Conservation (phyloP, 2,888 invertebrate genomes). For the Sesia bembeciformis region DNA sequence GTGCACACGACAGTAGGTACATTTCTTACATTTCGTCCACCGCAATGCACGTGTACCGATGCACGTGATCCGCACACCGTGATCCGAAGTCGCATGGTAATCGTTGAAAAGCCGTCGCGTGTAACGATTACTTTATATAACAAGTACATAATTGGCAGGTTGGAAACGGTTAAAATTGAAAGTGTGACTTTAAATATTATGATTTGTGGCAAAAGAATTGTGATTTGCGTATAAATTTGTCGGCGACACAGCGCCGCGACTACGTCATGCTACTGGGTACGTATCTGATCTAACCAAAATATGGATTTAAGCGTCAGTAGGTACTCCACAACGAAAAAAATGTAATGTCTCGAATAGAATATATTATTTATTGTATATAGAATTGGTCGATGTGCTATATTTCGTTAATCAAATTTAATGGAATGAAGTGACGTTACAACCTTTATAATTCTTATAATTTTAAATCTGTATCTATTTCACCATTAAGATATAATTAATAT, state of each 20-base stretch:
- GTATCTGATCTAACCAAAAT: slow-evolving; percentile 11
- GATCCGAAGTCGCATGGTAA: not conserved
- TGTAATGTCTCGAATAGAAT: too few species aligned
- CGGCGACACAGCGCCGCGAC: slow-evolving; percentile 42
- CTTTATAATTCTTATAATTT: too few species aligned
- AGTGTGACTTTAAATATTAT: slow-evolving; percentile 48
- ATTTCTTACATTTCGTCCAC: not conserved
- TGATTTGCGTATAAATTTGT: slow-evolving; percentile 54
- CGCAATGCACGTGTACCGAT: slow-evolving; percentile 7
- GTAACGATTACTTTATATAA: slow-evolving; percentile 13
- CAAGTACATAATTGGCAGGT: not conserved
- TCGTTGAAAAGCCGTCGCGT: slow-evolving; percentile 7
- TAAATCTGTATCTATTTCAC: too few species aligned
- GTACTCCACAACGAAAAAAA: too few species aligned
- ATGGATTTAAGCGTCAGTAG: too few species aligned
- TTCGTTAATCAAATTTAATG: too few species aligned
- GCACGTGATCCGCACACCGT: slow-evolving; percentile 6
- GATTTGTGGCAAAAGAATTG: slow-evolving; percentile 52
- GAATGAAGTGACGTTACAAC: too few species aligned
- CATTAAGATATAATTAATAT: too few species aligned
- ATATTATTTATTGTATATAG: too few species aligned
- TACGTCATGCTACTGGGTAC: slow-evolving; percentile 62
- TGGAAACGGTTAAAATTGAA: slow-evolving; percentile 19
- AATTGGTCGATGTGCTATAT: too few species aligned
- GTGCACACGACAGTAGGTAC: slow-evolving; percentile 25